Conservation (phyloP, 2,888 invertebrate species). For the Carpatolechia fugitivella region DNA sequence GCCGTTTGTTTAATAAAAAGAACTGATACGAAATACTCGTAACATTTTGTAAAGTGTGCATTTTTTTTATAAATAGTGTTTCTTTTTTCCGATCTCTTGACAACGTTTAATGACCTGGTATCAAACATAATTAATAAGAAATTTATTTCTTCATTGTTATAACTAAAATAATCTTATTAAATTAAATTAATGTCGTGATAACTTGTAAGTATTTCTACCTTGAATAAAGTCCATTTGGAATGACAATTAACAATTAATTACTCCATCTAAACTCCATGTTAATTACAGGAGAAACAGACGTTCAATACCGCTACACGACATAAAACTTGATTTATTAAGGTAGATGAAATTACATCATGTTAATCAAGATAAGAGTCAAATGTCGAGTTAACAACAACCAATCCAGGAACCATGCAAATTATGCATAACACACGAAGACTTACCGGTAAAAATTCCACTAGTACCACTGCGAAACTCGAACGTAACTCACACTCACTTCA, state of each 20-base stretch:
- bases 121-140: too few relatives aligned
- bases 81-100: too few relatives aligned
- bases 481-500: conserved; percentile 39
- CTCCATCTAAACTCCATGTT: too few relatives aligned
- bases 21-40: too few relatives aligned
- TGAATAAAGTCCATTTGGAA: background rate
- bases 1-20: too few relatives aligned
- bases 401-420: conserved; percentile 48
- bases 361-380: background rate
- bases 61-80: too few relatives aligned
- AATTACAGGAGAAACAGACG: conserved; percentile 1
- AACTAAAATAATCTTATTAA: too few relatives aligned
- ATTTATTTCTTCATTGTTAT: too few relatives aligned
- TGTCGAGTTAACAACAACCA: conserved; percentile 11
- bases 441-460: conserved; percentile 51
- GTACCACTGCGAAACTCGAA: conserved; percentile 45
- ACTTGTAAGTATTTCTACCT: background rate
- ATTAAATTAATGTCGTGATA: too few relatives aligned
- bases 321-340: conserved; percentile 10
- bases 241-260: conserved; percentile 6
- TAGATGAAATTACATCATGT: background rate
- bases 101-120: too few relatives aligned
- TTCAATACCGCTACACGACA: background rate
- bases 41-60: too few relatives aligned
- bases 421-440: conserved; percentile 48